Percentiles rank a stretch among this genome's conserved stretches.
phyloP scores from a whole-genome alignment of 2,113 vertebrate species.

The Pandion haliaetus region DNA sequence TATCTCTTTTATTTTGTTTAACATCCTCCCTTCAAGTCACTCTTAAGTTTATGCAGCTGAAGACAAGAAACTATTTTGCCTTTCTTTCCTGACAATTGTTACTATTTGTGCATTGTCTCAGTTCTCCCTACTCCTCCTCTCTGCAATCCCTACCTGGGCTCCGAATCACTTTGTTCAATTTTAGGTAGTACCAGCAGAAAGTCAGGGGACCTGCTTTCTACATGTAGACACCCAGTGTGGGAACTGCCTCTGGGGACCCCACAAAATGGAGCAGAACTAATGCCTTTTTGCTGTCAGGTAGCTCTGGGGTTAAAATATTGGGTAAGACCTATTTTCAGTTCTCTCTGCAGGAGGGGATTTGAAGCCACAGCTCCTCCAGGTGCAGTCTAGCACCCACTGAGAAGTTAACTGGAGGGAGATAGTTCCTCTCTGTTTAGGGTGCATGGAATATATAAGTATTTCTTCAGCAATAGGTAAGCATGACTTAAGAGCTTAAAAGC shows the following conservation, averaged over 20 bases:
- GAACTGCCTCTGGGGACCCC: background rate
- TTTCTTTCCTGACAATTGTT: background rate
- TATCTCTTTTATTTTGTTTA: background rate
- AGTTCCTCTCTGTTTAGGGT: background rate
- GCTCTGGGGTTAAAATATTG: background rate
- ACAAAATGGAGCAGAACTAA: background rate
- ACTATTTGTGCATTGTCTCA: background rate
- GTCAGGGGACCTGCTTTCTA: background rate
- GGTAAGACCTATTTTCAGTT: background rate
- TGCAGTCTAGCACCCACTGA: background rate
- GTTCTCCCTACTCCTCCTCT: background rate
- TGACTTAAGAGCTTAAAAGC: background rate
- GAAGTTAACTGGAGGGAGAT: background rate
- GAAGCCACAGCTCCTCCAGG: background rate
- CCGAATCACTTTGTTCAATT: background rate
- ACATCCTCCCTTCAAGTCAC: background rate
- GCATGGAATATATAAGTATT: background rate
- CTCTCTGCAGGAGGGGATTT: background rate
- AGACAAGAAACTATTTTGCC: background rate
- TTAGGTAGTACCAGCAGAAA: background rate
- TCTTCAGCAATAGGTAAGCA: background rate
- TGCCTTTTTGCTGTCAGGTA: background rate
- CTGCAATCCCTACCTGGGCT: background rate
- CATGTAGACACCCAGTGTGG: background rate
- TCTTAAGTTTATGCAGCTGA: background rate